phyloP scores from a whole-genome alignment of 2,113 vertebrate species.

The Hypocryptadius cinnamomeus region DNA sequence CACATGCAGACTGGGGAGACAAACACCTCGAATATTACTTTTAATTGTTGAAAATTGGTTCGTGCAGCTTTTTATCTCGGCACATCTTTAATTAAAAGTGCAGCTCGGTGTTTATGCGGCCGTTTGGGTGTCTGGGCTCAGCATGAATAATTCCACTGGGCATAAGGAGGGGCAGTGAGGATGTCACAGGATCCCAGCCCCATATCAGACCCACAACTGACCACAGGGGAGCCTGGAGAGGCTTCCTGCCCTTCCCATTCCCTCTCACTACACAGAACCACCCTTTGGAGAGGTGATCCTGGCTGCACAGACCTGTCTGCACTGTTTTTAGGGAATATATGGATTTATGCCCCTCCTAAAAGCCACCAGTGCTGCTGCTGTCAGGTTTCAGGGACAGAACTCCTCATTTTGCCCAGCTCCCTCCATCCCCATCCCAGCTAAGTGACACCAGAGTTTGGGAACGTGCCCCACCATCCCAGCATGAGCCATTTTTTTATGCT shows the following conservation, averaged over 20 bases:
- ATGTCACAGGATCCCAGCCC: not conserved
- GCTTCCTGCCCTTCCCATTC: not conserved
- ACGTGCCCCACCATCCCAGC: not conserved
- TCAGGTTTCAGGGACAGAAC: not conserved
- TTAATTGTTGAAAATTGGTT: slow-evolving; percentile 34
- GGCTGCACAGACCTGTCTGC: not conserved
- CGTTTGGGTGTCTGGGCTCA: not conserved
- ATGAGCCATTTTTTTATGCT: not conserved
- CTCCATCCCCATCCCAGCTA: not conserved
- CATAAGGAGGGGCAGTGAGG: accelerated
- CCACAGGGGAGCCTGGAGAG: not conserved
- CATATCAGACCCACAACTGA: accelerated
- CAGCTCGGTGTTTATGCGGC: not conserved
- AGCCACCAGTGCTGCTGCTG: not conserved
- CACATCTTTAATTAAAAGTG: slow-evolving; percentile 28
- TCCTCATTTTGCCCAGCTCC: not conserved
- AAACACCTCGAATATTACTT: not conserved
- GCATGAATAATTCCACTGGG: not conserved
- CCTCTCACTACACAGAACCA: not conserved
- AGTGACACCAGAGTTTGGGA: not conserved
- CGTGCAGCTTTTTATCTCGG: slow-evolving; percentile 32
- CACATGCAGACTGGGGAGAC: not conserved
- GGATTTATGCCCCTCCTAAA: not conserved
- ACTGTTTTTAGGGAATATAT: not conserved
- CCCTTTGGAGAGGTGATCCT: not conserved